A percentile compares a stretch with the other conserved stretches of the same genome.
These are phyloP conservation scores for Neodiprion virginianus DNA, from an alignment of 1,140 invertebrate genomes.

Conservation along the genomic window DNA sequence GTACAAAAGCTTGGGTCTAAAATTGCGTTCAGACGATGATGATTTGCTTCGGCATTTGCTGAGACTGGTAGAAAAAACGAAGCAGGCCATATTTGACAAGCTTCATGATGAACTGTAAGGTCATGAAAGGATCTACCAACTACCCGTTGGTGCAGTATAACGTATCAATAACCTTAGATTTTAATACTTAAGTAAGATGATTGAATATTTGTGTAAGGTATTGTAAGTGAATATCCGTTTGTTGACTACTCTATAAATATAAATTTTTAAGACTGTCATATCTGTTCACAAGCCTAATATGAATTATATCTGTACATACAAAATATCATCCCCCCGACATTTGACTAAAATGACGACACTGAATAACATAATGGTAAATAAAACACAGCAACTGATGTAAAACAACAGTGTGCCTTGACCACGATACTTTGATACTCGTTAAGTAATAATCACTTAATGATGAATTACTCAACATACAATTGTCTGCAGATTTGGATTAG, in stretches of 20 bases:
- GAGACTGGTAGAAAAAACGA: slow-evolving; percentile 34
- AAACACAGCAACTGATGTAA: no score
- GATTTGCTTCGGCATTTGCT: slow-evolving; percentile 35
- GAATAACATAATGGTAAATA: no score
- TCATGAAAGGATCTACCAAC: background rate
- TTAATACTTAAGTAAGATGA: slow-evolving; percentile 14
- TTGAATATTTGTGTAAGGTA: slow-evolving; percentile 25
- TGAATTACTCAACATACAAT: no score
- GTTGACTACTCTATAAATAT: background rate
- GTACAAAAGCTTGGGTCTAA: slow-evolving; percentile 30
- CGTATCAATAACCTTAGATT: slow-evolving; percentile 22
- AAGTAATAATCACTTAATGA: no score
- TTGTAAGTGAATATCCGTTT: background rate
- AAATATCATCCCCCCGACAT: no score
- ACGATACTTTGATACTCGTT: no score
- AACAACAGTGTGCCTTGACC: no score
- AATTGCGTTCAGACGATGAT: slow-evolving; percentile 30
- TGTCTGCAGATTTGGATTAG: no score
- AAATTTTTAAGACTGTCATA: background rate
- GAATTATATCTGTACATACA: no score
- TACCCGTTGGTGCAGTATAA: background rate
- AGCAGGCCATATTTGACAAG: slow-evolving; percentile 25
- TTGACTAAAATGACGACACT: no score
- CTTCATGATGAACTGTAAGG: slow-evolving; percentile 49
- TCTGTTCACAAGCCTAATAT: background rate